phyloP scores from a whole-genome alignment of 2,113 vertebrate species.

The Etheostoma spectabile region DNA sequence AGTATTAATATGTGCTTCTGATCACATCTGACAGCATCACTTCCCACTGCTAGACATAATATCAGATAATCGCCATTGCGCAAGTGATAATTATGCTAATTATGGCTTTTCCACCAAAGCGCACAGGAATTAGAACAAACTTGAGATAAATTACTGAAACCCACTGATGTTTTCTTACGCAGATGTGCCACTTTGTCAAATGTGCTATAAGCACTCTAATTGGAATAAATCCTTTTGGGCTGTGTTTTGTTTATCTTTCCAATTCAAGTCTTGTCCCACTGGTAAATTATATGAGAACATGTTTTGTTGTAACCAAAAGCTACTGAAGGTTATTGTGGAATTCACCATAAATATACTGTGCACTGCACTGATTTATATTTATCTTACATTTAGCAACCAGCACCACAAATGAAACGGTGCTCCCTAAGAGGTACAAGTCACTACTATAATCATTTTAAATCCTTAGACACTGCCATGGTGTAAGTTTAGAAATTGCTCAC shows the following conservation, averaged over 20 bases:
- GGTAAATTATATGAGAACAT: conserved; percentile 9
- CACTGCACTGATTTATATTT: conserved; percentile 28
- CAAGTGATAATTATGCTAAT: conserved; percentile 70
- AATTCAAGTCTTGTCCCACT: neutral
- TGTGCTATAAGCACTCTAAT: conserved; percentile 15
- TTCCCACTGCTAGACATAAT: conserved; percentile 51
- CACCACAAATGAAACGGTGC: conserved; percentile 34
- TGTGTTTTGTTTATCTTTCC: conserved; percentile 29
- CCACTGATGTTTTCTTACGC: conserved; percentile 19
- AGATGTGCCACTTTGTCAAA: conserved; percentile 20
- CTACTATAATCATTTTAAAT: conserved; percentile 27
- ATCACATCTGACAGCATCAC: conserved; percentile 38
- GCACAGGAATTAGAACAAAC: conserved; percentile 50
- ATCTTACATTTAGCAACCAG: conserved; percentile 15
- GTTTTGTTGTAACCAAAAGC: neutral
- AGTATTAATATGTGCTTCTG: conserved; percentile 1
- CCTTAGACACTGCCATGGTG: neutral
- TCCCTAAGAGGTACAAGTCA: neutral
- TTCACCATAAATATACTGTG: conserved; percentile 19
- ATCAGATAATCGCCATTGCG: conserved; percentile 45
- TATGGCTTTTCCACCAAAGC: conserved; percentile 47
- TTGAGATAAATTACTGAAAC: conserved; percentile 57
- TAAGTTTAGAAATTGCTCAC: conserved; percentile 4
- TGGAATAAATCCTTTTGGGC: conserved; percentile 14
- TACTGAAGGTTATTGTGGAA: conserved; percentile 5